Evolutionary conservation across 2,888 invertebrate genomes (phyloP).

Genomic region (Atethmia centrago): DNA sequence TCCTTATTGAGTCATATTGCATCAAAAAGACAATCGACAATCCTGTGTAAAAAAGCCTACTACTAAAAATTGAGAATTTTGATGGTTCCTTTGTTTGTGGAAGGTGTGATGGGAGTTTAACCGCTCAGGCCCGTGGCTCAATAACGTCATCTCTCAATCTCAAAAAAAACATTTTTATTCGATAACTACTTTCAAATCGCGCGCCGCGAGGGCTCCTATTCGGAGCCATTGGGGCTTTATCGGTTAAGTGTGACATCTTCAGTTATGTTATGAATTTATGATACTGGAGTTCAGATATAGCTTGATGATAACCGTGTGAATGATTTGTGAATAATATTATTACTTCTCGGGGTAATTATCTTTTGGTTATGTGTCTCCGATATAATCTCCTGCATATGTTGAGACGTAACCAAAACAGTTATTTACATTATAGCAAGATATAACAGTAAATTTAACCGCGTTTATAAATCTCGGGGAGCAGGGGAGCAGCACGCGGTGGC

Average conservation of each 20-base stretch:
- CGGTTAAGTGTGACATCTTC: neutral
- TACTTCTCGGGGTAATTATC: neutral
- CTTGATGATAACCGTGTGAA: neutral
- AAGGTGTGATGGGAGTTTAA: neutral
- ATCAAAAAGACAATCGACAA: neutral
- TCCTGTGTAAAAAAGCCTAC: neutral
- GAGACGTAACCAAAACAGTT: conserved; percentile 51
- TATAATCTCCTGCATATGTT: conserved; percentile 29
- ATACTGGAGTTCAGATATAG: neutral
- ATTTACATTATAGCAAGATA: conserved; percentile 63
- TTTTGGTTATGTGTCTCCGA: conserved; percentile 7
- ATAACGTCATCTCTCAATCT: too few species aligned
- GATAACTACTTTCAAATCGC: too few species aligned
- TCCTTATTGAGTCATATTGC: neutral
- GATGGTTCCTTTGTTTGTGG: neutral
- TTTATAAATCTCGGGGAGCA: conserved; percentile 77
- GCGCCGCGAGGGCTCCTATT: too few species aligned
- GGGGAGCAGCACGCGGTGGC: conserved; percentile 74
- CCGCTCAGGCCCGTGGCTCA: too few species aligned
- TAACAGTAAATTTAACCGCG: conserved; percentile 74
- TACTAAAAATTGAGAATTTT: neutral
- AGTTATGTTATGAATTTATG: too few species aligned
- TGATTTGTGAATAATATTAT: neutral
- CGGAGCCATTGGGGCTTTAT: too few species aligned
- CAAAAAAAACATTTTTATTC: too few species aligned